A percentile compares a stretch with the other conserved stretches of the same genome.
phyloP scores from a whole-genome alignment of 2,888 invertebrate species.

The Drosophila niveifrons region DNA sequence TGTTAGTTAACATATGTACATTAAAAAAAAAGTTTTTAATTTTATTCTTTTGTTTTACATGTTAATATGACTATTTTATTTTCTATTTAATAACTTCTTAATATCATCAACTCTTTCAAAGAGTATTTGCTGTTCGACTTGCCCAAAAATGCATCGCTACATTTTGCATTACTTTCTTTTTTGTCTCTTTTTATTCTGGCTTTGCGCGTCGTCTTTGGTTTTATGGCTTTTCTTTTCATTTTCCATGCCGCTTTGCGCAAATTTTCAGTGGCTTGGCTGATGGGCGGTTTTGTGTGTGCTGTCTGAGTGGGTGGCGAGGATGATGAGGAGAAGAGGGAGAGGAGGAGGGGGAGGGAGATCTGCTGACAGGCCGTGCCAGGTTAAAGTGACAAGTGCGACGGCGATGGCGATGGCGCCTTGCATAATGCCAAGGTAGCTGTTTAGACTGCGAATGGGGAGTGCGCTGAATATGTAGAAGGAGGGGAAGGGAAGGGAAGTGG shows the following conservation, averaged over 20 bases:
- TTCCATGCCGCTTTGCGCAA: constrained; percentile 77
- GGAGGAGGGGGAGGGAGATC: neutral
- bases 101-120: neutral
- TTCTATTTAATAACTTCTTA: neutral
- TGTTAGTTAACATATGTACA: too few relatives aligned
- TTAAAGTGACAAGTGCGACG: constrained; percentile 81
- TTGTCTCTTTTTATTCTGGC: constrained; percentile 49
- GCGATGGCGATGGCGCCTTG: constrained; percentile 78
- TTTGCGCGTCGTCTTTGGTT: constrained; percentile 77
- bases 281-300: constrained; percentile 11
- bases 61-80: too few relatives aligned
- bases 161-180: constrained; percentile 41
- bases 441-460: constrained; percentile 22
- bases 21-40: too few relatives aligned
- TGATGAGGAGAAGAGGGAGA: neutral
- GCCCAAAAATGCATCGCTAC: neutral
- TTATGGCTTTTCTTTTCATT: constrained; percentile 81
- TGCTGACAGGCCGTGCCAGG: constrained; percentile 79
- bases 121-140: constrained; percentile 10
- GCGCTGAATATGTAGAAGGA: constrained; percentile 1
- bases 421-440: constrained; percentile 71
- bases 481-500: neutral
- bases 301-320: constrained; percentile 2
- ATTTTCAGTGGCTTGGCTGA: constrained; percentile 66
- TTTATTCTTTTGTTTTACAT: too few relatives aligned